Conservation (phyloP, 2,113 vertebrate species). For the Dendropsophus ebraccatus region DNA sequence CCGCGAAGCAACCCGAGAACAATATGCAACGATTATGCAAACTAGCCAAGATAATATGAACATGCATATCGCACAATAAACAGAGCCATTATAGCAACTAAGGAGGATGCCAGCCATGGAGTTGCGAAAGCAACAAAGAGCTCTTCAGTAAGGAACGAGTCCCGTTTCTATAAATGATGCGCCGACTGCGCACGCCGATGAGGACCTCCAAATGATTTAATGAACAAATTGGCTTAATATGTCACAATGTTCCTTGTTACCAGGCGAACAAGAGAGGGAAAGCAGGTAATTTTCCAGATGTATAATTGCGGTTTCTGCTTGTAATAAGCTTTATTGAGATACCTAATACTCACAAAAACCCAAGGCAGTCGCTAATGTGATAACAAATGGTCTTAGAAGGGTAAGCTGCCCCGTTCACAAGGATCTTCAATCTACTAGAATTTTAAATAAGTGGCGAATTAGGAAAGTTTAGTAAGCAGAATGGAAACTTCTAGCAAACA, state of each 20-base stretch:
- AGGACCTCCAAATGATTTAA: neutral
- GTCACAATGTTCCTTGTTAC: neutral
- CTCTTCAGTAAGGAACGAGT: neutral
- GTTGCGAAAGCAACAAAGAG: neutral
- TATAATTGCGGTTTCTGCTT: neutral
- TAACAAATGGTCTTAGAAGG: neutral
- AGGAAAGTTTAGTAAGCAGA: neutral
- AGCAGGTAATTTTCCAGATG: conserved; percentile 11
- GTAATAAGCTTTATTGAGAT: neutral
- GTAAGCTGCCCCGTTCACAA: neutral
- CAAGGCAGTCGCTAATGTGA: neutral
- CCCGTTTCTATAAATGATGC: conserved; percentile 12
- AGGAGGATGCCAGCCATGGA: neutral
- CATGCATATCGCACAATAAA: conserved; percentile 5
- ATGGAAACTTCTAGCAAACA: neutral
- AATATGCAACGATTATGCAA: conserved; percentile 18
- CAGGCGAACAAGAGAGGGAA: neutral
- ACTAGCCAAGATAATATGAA: neutral
- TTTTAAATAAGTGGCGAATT: neutral
- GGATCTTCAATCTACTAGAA: neutral
- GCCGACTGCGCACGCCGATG: neutral
- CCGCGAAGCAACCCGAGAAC: conserved; percentile 2
- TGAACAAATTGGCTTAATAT: conserved; percentile 19
- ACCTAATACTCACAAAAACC: neutral
- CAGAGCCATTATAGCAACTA: neutral